Base-by-base conservation (phyloP, 2,113 vertebrate species). In the Propithecus coquereli region DNA sequence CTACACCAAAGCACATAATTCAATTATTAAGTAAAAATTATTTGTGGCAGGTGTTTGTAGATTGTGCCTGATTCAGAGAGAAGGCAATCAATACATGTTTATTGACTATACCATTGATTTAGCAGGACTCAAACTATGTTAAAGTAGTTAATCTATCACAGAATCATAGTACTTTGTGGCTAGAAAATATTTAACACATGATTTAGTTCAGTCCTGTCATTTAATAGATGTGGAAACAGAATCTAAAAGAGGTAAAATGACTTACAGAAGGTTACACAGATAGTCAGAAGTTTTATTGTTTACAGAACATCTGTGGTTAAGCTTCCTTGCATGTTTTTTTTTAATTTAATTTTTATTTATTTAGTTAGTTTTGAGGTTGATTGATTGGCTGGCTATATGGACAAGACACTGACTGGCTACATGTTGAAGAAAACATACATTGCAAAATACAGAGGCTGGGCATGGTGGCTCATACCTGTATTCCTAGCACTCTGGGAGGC, bases 321-420 rank as follows among this genome's bases (percentile, higher is more conserved):
- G 30, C 2, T 6, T 80, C 8, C 4, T 63, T 63, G 61, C 61
- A 27, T 30, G 12, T 57, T 2, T 20, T 57, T 57, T 57, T 50
- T 50, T 50, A 50, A 50, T 50, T 50, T 50, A 50, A 50, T 50
- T 11, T 50, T 50, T 50, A 50, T 50, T 50, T 50, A 50, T 50
- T 50, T 50, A 50, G 12, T 50, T 9, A 47, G 45, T 50, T 50
- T 50, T 50, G 50, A 50, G 50, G 50, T 13, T 14, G 11, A 96
- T 96, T 45, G 91, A 97, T 98, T 97, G 98, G 99, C 99, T 99
- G 99, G 98, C 98, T 99, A 99, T 99, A 99, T 99, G 99, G 98
- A 99, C 98, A 99, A 99, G 99, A 99, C 99, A 99, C 98, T 99
- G 99, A 99, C 99, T 99, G 99, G 99, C 99, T 99, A 99, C 98